Base-by-base conservation (phyloP, 2,888 invertebrate species). In the Endomychus coccineus region DNA sequence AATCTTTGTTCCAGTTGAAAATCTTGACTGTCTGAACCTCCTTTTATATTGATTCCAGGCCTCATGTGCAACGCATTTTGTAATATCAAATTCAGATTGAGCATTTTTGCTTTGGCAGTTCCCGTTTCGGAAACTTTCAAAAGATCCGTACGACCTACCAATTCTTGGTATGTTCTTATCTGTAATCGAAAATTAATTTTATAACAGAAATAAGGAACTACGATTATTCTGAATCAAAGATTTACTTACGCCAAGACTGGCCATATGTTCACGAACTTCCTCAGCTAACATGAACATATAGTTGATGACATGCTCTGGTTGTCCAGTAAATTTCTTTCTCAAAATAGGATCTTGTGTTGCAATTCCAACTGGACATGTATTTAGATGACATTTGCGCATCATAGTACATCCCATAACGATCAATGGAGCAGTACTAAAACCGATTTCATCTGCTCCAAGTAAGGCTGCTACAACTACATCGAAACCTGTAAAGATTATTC, bases 331-430 rank as follows among this genome's bases (percentile, higher is more conserved):
- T 67, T 97, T 98, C 65, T 89, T 87, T 15, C 98, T 75, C 30
- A 98, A 71, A 9, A 84, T 75, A 0, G 97, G 97, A 71, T 98
- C 98, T 68, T 97, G 98, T 0, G 98, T 98, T 2, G 97, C 97
- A 56, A 98, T 89, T 43, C 98, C 98, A 41, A 98, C 98, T 0
- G 98, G 98, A 50, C 98, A 98, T 4, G 97, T 98, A 69, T 98
- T 98, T 52, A 98, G 71, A 66, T 98, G 98, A 58, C 98, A 98
- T 65, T 98, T 98, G 39, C 98, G 77, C 98, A 98, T 98, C 98
- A 98, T 98, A 1, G 96, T 98, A 61, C 98, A 98, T 3, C 98
- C 98, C 68, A 98, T 80, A 2, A 89, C 94, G 57, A 98, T 96
- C 33, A 98, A 73, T 0, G 98, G 97, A 2, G 96, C 97, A 1